Evolutionary conservation across 1,140 invertebrate species (phyloP), one percentile per base, ranked within the genome.

Genomic region (Ceratina australensis): DNA sequence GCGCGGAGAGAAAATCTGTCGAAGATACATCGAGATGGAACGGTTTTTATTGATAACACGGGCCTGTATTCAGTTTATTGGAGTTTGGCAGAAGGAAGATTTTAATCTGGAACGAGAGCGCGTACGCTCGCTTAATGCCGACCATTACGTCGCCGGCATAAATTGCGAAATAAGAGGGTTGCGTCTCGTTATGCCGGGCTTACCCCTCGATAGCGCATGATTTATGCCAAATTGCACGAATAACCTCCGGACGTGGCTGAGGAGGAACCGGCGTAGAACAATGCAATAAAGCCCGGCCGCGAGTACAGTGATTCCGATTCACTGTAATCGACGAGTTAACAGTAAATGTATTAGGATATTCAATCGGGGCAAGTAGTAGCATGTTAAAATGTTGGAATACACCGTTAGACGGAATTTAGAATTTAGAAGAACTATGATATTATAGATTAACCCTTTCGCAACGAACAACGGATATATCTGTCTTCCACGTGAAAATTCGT

Each of bases 181-280:
- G 59, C 59, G 59, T 61, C 59, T 61, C 26, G 59, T 61, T 61
- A 61, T 61, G 59, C 13, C 24, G 26, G 26, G 24, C 59, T 33
- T 61, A 61, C 59, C 24, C 24, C 59, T 33, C 59, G 59, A 61
- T 61, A 18, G 24, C 2, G 13, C 15, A 26, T 61, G 59, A 61
- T 61, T 61, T 61, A 61, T 61, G 59, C 59, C 26, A 65, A 50
- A 65, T 26, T 26, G 42, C 49, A 65, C 33, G 63, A 65, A 65
- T 65, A 47, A 50, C 63, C 63, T 42, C 33, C 33, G 33, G 8
- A 15, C 16, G 24, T 26, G 28, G 59, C 24, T 8, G 59, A 61
- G 22, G 26, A 28, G 26, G 16, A 61, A 18, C 24, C 4, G 59
- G 26, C 59, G 33, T 42, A 42, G 33, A 42, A 42, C 33, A 42